Evolutionary conservation across 1,140 invertebrate species (phyloP), one percentile per base, ranked within the genome.

Genomic region (Megalopta genalis): DNA sequence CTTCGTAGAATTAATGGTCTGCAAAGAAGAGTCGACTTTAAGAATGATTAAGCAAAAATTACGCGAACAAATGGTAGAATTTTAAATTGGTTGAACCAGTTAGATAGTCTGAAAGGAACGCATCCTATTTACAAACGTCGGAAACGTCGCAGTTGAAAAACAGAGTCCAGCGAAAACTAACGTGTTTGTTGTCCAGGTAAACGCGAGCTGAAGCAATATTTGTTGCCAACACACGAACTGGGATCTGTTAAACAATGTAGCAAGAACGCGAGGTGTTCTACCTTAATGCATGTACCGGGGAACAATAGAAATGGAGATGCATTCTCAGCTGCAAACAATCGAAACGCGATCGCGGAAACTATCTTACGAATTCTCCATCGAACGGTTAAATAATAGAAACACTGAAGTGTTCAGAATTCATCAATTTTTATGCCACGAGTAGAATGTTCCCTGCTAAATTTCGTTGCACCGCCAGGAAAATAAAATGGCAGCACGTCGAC

Each of bases 201-300:
- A 57, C 64, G 52, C 66, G 52, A 25, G 16, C 52, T 25, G 39
- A 75, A n/a, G 25, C 46, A 66, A 66, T 75, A 66, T 66, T 66
- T 54, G 18, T 25, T 23, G 32, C n/a, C 32, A 42, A 21, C n/a
- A 16, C 39, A 9, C 3, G 25, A 8, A 3, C 39, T 1, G 21
- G 0, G 0, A 27, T 21, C n/a, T 8, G 73, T 67, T 10, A 37
- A 46, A 27, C 57, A 46, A 62, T 14, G 25, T 14, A 25, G 8
- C 52, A 12, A 23, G 32, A 23, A 37, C n/a, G 1, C 8, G 37
- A 32, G 49, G 2, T 18, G 18, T 57, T n/a, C 5, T 42, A 66
- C 5, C 18, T n/a, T 18, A n/a, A 21, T 21, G 9, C 21, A 7
- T n/a, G 21, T 6, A 6, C 54, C 23, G n/a, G 6, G 46, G 39